Evolutionary conservation across 2,888 invertebrate genomes (phyloP).

Genomic region (Andrena haemorrhoa): DNA sequence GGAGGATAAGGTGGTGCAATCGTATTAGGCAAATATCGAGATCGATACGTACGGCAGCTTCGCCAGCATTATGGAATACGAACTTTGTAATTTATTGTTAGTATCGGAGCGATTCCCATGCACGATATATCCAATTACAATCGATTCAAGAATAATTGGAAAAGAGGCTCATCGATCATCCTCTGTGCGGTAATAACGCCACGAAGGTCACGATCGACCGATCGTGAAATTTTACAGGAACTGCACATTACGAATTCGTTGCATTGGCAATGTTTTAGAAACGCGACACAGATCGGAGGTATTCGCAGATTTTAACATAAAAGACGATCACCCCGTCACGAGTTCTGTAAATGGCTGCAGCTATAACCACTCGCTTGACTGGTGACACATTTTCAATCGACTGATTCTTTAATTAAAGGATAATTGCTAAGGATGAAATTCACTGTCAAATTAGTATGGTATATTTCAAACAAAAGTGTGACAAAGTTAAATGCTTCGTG

Average conservation of each 20-base stretch:
- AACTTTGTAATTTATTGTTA: background rate
- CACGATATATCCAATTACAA: background rate
- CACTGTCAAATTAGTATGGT: background rate
- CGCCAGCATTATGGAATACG: background rate
- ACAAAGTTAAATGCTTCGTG: background rate
- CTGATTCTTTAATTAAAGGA: background rate
- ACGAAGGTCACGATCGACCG: constrained; percentile 8
- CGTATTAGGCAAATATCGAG: constrained; percentile 49
- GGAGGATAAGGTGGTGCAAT: constrained; percentile 38
- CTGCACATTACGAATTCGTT: background rate
- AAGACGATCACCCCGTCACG: background rate
- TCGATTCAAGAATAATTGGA: background rate
- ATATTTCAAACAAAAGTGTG: background rate
- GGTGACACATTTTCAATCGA: constrained; percentile 9
- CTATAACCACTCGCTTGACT: background rate
- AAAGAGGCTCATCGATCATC: background rate
- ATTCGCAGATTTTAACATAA: background rate
- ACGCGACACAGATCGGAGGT: background rate
- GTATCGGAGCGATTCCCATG: background rate
- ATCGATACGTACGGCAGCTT: constrained; percentile 36
- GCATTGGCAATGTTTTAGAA: background rate
- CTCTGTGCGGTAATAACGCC: background rate
- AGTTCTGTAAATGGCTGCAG: constrained; percentile 34
- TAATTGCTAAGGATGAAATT: constrained; percentile 7
- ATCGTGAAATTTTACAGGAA: constrained; percentile 4